These are phyloP conservation scores for Drosophila asahinai DNA, from an alignment of 1,140 invertebrate genomes.

Conservation along the genomic window DNA sequence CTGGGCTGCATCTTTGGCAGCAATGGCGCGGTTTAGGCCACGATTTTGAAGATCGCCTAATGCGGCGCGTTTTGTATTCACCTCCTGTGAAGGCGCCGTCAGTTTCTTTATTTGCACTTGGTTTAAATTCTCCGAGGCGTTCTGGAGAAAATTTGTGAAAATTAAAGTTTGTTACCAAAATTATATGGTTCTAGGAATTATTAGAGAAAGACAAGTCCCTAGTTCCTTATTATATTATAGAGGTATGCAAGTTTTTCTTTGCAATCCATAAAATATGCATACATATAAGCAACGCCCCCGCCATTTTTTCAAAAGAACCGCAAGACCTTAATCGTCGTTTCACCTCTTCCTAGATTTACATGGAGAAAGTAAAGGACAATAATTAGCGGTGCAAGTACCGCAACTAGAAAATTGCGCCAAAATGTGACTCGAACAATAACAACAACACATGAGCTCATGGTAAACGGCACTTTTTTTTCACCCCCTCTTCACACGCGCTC, in stretches of 20 bases:
- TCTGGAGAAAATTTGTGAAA: conserved; percentile 41
- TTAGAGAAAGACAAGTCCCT: no score
- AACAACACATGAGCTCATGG: conserved; percentile 17
- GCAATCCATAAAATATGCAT: not conserved
- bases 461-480: conserved; percentile 61
- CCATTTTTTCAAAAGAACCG: conserved; percentile 59
- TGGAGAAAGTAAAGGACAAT: not conserved
- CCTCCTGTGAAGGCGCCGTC: conserved; percentile 65
- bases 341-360: conserved; percentile 5
- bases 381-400: conserved; percentile 60
- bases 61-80: conserved; percentile 76
- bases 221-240: no score
- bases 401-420: conserved; percentile 64
- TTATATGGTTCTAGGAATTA: no score
- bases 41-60: conserved; percentile 82
- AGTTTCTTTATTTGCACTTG: conserved; percentile 75
- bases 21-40: conserved; percentile 53
- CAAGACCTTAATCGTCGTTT: conserved; percentile 4
- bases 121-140: conserved; percentile 70
- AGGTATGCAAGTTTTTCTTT: not conserved
- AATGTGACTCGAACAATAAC: conserved; percentile 5
- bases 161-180: not conserved
- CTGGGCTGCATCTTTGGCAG: conserved; percentile 66
- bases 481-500: conserved; percentile 23
- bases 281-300: conserved; percentile 11